Base-by-base conservation (phyloP, 2,113 vertebrate species). In the Apeltes quadracus region DNA sequence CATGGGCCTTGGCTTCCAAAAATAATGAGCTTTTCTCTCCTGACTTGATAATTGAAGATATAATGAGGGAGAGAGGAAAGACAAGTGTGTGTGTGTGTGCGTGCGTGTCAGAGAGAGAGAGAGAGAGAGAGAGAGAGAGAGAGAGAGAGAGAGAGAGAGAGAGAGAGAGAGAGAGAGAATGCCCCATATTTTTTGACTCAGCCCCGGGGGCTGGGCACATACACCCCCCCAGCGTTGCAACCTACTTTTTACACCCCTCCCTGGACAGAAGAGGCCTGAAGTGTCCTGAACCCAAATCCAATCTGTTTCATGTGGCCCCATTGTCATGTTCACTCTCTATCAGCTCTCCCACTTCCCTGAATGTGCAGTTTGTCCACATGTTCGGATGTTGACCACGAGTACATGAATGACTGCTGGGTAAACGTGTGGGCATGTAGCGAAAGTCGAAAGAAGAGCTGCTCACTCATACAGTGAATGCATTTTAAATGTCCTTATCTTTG, bases 221-320 rank as follows among this genome's bases (percentile, higher is more conserved):
- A 76, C 85, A 90, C 91, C 88, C 85, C 88, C 85, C 82, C 75
- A 90, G 90, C 83, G 79, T 83, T 88, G 84, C 83, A 92, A 88
- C 92, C 90, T 93, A 91, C 86, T 88, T 93, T 90, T 82, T 76
- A 59, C 43, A 78, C 79, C 83, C 80, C 77, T 78, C 69, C 72
- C 78, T 79, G 55, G 65, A 72, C 71, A 74, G 69, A 72, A 65
- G 41, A 65, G 46, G 27, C 71, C 73, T 53, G 66, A 83, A 83
- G 75, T 88, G 84, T 87, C 83, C 79, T 57, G 70, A 77, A 78
- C 86, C 74, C 82, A 83, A 76, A 87, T 83, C 73, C 89, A 90
- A 90, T 93, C 90, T 92, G 88, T 84, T 91, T 83, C 83, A 58
- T 43, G 73, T 83, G 79, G 87, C 89, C 81, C 86, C 63, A 82